Base-by-base conservation (phyloP, 1,140 invertebrate species). In the Pogonomyrmex barbatus region DNA sequence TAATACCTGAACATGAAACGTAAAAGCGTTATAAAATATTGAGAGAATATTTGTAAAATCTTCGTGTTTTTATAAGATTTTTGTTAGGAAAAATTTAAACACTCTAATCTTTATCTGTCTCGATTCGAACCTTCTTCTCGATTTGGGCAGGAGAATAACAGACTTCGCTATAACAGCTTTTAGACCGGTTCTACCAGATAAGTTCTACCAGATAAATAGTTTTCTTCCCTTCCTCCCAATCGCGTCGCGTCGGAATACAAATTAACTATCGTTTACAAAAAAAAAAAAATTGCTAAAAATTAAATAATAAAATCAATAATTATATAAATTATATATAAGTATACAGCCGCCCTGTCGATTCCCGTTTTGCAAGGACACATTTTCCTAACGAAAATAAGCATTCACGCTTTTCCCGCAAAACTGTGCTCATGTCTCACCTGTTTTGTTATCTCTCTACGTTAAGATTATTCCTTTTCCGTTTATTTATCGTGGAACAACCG, bases 111-210 rank as follows among this genome's bases (percentile, higher is more conserved):
- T 56, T 71, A 70, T 71, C 17, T 76, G 78, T 52, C 62, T 9
- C 56, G 52, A 63, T 39, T 79, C 47, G 10, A 78, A 12, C 10
- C 33, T 45, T 12, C 1, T 81, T 65, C 39, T 79, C 39, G 39
- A 76, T 83, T 89, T 62, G 68, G 75, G 24, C 12, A 77, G 76
- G 54, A 73, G 56, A 75, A 79, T 63, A 58, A 78, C 83, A 86
- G 87, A 24, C 36, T 73, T 73, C 39, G 4, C 36, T 42, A 24
- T 24, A 56, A 73, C 79, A 56, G n/a, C 30, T 33, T 17, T 45
- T 78, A 86, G 91, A 91, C 89, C 90, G 90, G 89, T 92, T 91
- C 84, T 87, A 87, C 87, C 76, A 90, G 87, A 91, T 90, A 93
- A 89, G 71, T 89, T 75, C 45, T 24, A 24, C 24, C 24, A 24